Evolutionary conservation across 2,797 vertebrate genomes (phyloP).

Genomic region (Sebastes kiyomatsui): DNA sequence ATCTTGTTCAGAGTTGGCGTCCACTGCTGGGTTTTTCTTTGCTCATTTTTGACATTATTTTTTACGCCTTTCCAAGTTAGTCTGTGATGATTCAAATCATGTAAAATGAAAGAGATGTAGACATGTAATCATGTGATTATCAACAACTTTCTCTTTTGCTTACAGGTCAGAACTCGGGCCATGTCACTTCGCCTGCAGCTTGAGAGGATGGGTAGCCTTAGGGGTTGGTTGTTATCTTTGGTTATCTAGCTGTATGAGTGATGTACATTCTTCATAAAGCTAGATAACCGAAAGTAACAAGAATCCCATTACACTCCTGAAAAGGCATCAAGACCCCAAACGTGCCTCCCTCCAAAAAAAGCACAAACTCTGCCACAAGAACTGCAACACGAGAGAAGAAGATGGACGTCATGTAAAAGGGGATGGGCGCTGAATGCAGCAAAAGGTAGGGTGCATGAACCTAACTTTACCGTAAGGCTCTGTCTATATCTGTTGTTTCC

Average conservation of each 20-base stretch:
- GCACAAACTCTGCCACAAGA: conserved; percentile 18
- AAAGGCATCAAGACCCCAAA: conserved; percentile 81
- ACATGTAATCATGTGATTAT: conserved; percentile 5
- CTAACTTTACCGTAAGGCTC: not conserved
- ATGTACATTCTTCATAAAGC: conserved; percentile 92
- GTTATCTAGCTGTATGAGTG: conserved; percentile 57
- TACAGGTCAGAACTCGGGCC: conserved; percentile 68
- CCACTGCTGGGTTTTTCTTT: not conserved
- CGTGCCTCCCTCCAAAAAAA: conserved; percentile 7
- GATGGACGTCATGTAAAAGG: conserved; percentile 31
- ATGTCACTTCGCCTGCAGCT: conserved; percentile 45
- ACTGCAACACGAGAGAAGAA: not conserved
- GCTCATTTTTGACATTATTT: not conserved
- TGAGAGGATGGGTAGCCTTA: conserved; percentile 78
- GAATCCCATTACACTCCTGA: conserved; percentile 90
- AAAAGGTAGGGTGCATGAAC: conserved; percentile 53
- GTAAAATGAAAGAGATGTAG: not conserved
- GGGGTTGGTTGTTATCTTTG: conserved; percentile 75
- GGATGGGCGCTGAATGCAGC: conserved; percentile 6
- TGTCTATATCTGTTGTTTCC: not conserved
- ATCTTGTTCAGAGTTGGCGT: conserved; percentile 1
- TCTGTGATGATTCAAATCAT: conserved; percentile 4
- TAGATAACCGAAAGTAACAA: conserved; percentile 96
- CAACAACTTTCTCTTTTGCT: conserved; percentile 64
- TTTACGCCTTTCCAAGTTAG: not conserved